Evolutionary conservation across 2,797 vertebrate genomes (phyloP).

Genomic region (Typhlichthys subterraneus): DNA sequence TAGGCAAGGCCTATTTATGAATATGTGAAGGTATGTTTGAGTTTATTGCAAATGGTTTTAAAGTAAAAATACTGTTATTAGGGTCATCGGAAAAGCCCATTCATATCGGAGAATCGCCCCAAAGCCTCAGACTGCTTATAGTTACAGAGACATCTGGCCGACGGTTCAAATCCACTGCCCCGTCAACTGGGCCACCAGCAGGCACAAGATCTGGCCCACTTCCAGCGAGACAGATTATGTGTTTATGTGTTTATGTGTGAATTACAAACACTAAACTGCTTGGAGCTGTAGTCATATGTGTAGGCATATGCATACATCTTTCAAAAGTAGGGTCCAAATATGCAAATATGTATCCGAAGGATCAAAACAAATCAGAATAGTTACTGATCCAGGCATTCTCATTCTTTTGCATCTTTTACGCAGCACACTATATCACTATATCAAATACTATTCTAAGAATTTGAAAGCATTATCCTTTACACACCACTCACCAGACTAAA

Average conservation of each 20-base stretch:
- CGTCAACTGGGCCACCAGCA: not conserved
- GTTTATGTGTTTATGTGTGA: no score
- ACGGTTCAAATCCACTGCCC: slow-evolving; percentile 8
- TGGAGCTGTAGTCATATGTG: no score
- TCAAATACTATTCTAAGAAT: no score
- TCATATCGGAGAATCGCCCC: slow-evolving; percentile 1
- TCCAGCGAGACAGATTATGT: slow-evolving; percentile 9
- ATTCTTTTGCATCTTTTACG: no score
- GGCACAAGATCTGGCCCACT: not conserved
- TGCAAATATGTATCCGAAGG: no score
- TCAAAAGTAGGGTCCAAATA: no score
- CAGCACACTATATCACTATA: no score
- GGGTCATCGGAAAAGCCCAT: slow-evolving; percentile 12
- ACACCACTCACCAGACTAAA: slow-evolving; percentile 31
- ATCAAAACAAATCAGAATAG: no score
- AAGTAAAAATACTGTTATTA: slow-evolving; percentile 17
- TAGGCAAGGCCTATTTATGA: slow-evolving; percentile 30
- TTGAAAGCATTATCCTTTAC: slow-evolving; percentile 38
- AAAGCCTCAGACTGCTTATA: slow-evolving; percentile 1
- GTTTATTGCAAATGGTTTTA: slow-evolving; percentile 8
- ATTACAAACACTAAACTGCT: no score
- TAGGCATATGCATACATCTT: no score
- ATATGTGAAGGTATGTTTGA: not conserved
- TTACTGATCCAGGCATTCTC: no score
- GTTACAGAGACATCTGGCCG: slow-evolving; percentile 8